phyloP scores from a whole-genome alignment of 2,888 invertebrate genomes.

The Belgica antarctica region DNA sequence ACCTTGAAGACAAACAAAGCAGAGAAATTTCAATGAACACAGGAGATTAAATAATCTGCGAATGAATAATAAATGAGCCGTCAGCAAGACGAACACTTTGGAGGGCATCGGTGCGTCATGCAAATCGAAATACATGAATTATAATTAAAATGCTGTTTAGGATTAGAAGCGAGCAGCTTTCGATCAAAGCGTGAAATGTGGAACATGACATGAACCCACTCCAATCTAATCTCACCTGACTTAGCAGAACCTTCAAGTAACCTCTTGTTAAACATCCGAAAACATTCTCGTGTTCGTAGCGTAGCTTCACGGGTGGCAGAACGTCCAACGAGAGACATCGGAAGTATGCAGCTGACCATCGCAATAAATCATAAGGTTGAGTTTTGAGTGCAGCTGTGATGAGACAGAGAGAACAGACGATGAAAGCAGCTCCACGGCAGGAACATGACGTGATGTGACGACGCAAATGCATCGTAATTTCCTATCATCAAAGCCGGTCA shows the following conservation, averaged over 20 bases:
- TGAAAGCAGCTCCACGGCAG: background rate
- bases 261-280: slow-evolving; percentile 77
- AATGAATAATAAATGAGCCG: no score
- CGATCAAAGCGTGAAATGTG: no score
- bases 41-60: no score
- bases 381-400: slow-evolving; percentile 78
- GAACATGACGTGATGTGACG: background rate
- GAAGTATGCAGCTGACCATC: slow-evolving; percentile 83
- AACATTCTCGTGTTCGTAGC: slow-evolving; percentile 72
- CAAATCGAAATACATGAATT: background rate
- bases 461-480: background rate
- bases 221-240: slow-evolving; percentile 61
- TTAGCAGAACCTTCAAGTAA: slow-evolving; percentile 71
- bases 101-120: background rate
- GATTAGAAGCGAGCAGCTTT: no score
- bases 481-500: background rate
- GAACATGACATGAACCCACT: background rate
- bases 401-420: background rate
- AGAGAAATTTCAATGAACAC: background rate
- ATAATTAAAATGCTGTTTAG: background rate
- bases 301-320: slow-evolving; percentile 77
- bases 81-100: no score
- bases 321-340: slow-evolving; percentile 72
- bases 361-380: slow-evolving; percentile 80
- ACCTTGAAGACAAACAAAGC: slow-evolving; percentile 47